Evolutionary conservation across 2,113 vertebrate genomes (phyloP), one percentile per base, ranked within the genome.

Genomic region (Castor canadensis): DNA sequence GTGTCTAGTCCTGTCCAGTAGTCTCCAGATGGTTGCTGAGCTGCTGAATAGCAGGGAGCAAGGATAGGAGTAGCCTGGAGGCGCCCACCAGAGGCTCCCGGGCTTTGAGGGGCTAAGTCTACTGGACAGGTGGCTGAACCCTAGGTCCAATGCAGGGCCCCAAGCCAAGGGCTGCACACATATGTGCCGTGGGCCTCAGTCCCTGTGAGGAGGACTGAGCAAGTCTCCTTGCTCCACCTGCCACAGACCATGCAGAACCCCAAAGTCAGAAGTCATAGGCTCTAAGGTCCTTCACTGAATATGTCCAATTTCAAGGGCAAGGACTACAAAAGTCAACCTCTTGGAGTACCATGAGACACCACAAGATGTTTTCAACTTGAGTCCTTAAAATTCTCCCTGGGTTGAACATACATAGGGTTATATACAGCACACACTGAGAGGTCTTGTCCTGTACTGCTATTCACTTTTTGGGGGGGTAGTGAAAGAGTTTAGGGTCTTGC

Each of bases 1-100:
- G 45, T 98, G 96, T 93, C 96, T 73, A 32, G 35, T 30, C 88
- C 75, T 8, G 89, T 82, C 73, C 89, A 60, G 95, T 82, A 92
- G 91, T 89, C 91, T 77, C 71, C 3, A 1, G 94, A 49, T 85
- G 75, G 69, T 62, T 81, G n/a, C 82, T 38, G 73, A 86, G 73
- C 67, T n/a, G 35, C 40, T 43, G 49, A 30, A 45, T 71, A 6
- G 26, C 38, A 64, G 38, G 49, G 28, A 69, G 7, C 30, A 30
- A 26, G 77, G n/a, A 3, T 3, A 9, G 26, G 32, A 38, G 49
- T 7, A 1, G 4, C 40, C 58, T 17, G 20, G 38, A 62, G 76
- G n/a, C 0, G 0, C 2, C 2, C 1, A 0, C 5, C 0, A 1
- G 10, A 17, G 52, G 3, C 73, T 77, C 54, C 35, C 0, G 35